Conservation (phyloP, 2,797 vertebrate genomes). For the Diplodus sargus region DNA sequence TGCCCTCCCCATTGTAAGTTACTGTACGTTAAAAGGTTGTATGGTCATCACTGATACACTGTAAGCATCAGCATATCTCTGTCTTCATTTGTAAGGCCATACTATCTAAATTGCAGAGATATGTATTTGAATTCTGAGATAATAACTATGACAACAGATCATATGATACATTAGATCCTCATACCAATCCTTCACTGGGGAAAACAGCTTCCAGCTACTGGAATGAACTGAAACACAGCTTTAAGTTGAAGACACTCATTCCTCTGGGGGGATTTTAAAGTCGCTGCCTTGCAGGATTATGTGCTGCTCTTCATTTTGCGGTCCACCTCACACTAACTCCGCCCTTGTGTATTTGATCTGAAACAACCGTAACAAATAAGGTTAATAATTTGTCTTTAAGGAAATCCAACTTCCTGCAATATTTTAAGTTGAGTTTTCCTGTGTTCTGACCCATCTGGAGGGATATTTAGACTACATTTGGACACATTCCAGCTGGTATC, state of each 20-base stretch:
- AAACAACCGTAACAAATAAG: slow-evolving; percentile 1
- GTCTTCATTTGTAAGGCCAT: background rate
- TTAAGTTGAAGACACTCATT: slow-evolving; percentile 2
- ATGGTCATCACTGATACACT: background rate
- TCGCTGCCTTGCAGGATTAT: slow-evolving; percentile 22
- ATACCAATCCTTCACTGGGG: background rate
- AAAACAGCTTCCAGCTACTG: background rate
- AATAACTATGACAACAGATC: background rate
- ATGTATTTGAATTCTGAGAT: background rate
- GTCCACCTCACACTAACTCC: background rate
- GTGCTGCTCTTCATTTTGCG: background rate
- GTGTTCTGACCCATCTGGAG: background rate
- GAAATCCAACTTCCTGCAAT: background rate
- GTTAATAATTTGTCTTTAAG: background rate
- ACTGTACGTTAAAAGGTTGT: background rate
- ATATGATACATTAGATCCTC: background rate
- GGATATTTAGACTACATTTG: slow-evolving; percentile 19
- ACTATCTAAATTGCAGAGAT: background rate
- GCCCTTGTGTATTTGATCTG: background rate
- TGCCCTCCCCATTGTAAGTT: background rate
- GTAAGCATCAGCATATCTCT: background rate
- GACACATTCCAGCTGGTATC: background rate
- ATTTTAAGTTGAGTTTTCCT: background rate
- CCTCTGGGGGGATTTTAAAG: slow-evolving; percentile 8
- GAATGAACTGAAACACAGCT: background rate